Evolutionary conservation across 2,797 vertebrate species (phyloP).

Genomic region (Lutjanus campechanus): DNA sequence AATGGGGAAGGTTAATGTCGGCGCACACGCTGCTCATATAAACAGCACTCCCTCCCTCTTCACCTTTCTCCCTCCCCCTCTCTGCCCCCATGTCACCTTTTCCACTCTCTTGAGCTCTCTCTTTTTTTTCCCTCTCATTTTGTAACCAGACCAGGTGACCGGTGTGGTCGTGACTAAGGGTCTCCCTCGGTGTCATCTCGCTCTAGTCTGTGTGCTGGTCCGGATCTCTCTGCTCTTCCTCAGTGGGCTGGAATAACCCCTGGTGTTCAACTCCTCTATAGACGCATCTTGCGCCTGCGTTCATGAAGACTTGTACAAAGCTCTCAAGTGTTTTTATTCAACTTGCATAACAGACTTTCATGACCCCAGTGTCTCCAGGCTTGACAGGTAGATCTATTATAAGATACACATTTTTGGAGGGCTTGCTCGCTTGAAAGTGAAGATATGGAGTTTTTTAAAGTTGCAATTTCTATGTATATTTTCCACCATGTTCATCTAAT

Average conservation of each 20-base stretch:
- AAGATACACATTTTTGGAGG: neutral
- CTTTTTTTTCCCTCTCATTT: constrained; percentile 2
- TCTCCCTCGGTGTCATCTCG: constrained; percentile 57
- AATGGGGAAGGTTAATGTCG: constrained; percentile 74
- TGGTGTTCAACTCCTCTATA: constrained; percentile 12
- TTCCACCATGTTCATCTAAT: too few species aligned
- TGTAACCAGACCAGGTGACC: constrained; percentile 43
- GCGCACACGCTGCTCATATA: constrained; percentile 61
- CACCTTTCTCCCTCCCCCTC: neutral
- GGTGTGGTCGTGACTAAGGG: constrained; percentile 71
- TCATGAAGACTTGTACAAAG: constrained; percentile 11
- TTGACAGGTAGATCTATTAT: neutral
- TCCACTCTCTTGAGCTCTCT: constrained; percentile 32
- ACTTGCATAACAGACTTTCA: constrained; percentile 21
- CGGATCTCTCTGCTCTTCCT: constrained; percentile 29
- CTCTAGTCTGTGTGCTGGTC: constrained; percentile 42
- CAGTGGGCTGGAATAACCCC: constrained; percentile 26
- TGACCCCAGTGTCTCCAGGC: neutral
- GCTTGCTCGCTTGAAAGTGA: neutral
- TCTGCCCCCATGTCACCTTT: constrained; percentile 40
- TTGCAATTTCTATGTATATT: neutral
- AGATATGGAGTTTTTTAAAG: neutral
- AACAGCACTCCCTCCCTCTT: constrained; percentile 29
- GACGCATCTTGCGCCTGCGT: constrained; percentile 14
- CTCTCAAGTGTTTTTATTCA: constrained; percentile 31